Evolutionary conservation across 1,140 invertebrate genomes (phyloP), one percentile per base, ranked within the genome.

Genomic region (Drosophila kikkawai): DNA sequence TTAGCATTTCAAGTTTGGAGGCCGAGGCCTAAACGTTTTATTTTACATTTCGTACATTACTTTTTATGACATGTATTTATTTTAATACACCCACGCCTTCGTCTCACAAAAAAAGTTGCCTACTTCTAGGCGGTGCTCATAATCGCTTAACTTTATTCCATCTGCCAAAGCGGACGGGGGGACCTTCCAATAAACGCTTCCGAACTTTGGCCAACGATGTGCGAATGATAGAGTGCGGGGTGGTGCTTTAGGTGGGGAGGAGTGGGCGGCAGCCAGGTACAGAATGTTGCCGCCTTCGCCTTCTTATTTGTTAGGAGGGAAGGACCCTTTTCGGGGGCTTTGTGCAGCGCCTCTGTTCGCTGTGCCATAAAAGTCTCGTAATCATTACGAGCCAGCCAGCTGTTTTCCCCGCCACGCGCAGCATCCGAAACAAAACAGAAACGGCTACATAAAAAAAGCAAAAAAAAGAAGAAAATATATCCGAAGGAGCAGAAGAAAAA

Each of bases 371-470:
- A 87, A 84, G 61, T 80, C 77, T 75, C 84, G 80, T 80, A 87
- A 87, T 87, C 77, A 88, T 87, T 87, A 87, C 84, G 84, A 84
- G 80, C 80, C 84, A 86, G 77, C 77, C 84, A 84, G 84, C 85
- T 87, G 85, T 87, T 88, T 73, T 75, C 51, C 57, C 29, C 67
- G 83, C 83, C 83, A 86, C 83, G 76, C 80, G 83, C 84, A 82
- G 65, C 32, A 61, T 71, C 61, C 82, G 55, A 85, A 81, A 55
- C 68, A 75, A 75, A 75, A 74, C 69, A 74, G 61, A 75, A 75
- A 51, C 69, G 58, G 70, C 55, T 73, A 73, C 65, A 61, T 50
- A 67, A 17, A 58, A 29, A 58, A 19, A 34, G 29, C 22, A 39
- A 17, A 19, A 42, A 55, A 26, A 4, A 7, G 29, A 42, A 32